phyloP scores from a whole-genome alignment of 2,888 invertebrate genomes.

The Caenorhabditis panamensis region DNA sequence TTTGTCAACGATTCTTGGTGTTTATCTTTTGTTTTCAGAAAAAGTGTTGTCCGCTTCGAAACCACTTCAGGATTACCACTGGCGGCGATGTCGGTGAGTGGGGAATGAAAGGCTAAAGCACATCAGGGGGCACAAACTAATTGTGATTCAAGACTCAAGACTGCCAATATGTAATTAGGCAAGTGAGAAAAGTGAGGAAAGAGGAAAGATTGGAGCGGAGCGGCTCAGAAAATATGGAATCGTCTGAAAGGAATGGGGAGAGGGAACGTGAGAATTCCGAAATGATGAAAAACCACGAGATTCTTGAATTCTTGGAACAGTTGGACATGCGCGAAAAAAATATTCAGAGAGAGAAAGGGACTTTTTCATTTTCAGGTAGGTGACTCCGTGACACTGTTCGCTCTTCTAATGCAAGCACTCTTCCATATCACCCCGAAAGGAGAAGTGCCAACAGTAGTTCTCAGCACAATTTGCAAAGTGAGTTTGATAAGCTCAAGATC shows the following conservation, averaged over 20 bases:
- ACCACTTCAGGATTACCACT: slow-evolving; percentile 78
- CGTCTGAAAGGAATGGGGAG: neutral
- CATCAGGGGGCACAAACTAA: slow-evolving; percentile 21
- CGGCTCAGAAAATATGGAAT: slow-evolving; percentile 4
- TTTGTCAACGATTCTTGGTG: slow-evolving; percentile 39
- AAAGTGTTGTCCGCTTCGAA: slow-evolving; percentile 74
- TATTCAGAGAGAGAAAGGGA: neutral
- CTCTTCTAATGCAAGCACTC: slow-evolving; percentile 64
- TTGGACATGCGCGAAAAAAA: neutral
- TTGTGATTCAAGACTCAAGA: slow-evolving; percentile 21
- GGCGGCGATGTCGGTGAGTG: slow-evolving; percentile 77
- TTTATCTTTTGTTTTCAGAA: slow-evolving; percentile 43
- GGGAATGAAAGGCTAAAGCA: slow-evolving; percentile 4
- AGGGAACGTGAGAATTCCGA: slow-evolving; percentile 38
- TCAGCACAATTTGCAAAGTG: slow-evolving; percentile 66
- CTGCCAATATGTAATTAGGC: slow-evolving; percentile 41
- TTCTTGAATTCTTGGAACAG: slow-evolving; percentile 1
- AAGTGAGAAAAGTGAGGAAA: slow-evolving; percentile 4
- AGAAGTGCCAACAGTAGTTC: slow-evolving; percentile 44
- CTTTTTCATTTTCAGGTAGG: slow-evolving; percentile 39
- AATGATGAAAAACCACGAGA: slow-evolving; percentile 36
- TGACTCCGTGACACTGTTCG: slow-evolving; percentile 64
- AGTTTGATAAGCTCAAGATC: too few species aligned
- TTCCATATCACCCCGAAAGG: slow-evolving; percentile 70
- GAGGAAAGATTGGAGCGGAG: slow-evolving; percentile 17